A percentile compares a stretch with the other conserved stretches of the same genome.
Conservation (phyloP, 2,113 vertebrate species). For the Callospermophilus lateralis region DNA sequence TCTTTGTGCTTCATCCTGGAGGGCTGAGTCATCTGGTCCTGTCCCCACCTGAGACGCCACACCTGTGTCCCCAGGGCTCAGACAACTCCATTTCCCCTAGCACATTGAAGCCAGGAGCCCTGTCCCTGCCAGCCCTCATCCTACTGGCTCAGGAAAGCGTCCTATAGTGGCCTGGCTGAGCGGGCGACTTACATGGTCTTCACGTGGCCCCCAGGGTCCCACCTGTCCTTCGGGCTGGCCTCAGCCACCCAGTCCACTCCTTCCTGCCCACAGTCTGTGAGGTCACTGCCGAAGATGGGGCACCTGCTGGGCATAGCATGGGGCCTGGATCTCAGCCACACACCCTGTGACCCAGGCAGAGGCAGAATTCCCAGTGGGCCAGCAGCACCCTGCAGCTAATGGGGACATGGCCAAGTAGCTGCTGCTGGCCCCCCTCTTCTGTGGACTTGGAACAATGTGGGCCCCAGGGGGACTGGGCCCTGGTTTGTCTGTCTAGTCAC, state of each 20-base stretch:
- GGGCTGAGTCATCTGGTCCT: neutral
- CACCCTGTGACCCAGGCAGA: neutral
- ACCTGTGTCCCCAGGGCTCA: neutral
- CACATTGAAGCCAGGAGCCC: neutral
- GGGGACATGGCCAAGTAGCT: neutral
- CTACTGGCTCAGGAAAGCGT: neutral
- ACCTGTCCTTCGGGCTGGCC: neutral
- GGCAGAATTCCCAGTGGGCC: no score
- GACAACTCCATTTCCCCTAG: neutral
- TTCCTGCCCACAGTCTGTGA: neutral
- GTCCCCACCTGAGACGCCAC: neutral
- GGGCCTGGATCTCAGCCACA: neutral
- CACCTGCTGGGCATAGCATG: neutral
- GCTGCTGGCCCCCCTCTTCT: no score
- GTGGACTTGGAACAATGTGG: no score
- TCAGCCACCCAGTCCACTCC: neutral
- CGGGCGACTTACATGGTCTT: rapidly evolving
- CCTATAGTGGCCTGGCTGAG: no score
- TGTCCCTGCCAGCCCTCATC: no score
- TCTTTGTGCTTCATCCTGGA: neutral
- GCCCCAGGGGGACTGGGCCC: no score
- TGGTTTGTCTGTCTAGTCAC: no score
- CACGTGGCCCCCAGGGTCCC: neutral
- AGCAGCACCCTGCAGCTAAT: no score
- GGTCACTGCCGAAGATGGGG: no score